Base-by-base conservation (phyloP, 2,113 vertebrate genomes). In the Gorilla gorilla region DNA sequence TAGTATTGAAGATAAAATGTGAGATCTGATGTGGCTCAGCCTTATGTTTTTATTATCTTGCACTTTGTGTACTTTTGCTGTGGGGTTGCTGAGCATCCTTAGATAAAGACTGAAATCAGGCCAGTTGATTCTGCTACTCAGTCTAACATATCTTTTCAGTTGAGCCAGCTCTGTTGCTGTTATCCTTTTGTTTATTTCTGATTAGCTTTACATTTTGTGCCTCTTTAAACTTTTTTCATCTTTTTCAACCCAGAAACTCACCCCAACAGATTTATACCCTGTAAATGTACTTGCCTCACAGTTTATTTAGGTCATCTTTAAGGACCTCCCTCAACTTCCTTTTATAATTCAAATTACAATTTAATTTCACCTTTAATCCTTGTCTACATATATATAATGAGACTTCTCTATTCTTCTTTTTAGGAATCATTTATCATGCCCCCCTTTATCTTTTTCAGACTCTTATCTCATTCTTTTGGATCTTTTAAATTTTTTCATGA, bases 1-100 rank as follows among this genome's bases (percentile, higher is more conserved):
- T 48, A 76, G 40, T 90, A 50, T 94, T 95, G 96, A 92, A 75
- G 73, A 35, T 92, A 40, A 43, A 90, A 88, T 91, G 5, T 81
- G 89, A 88, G 50, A 12, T 50, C 45, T 59, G 75, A 80, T 94
- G 13, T 80, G 52, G 45, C 23, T 82, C 6, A 90, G 13, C 22
- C n/a, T 93, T 11, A 5, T 32, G 17, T 79, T 78, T 85, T n/a
- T 91, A 88, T 78, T 86, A 68, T 72, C 57, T 78, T 94, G 40
- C 4, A 43, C 17, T 80, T 59, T 72, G 57, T 90, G 22, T 86
- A 35, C 9, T 57, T 35, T 72, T 90, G 61, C 40, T 89, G 5
- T 75, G 10, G 30, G 12, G 23, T 89, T 82, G 43, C 55, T 38
- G 8, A 93, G 38, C 17, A 45, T 90, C 48, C 50, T 45, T 83